Base-by-base conservation (phyloP, 2,888 invertebrate species). In the Cyclophora albipunctata region DNA sequence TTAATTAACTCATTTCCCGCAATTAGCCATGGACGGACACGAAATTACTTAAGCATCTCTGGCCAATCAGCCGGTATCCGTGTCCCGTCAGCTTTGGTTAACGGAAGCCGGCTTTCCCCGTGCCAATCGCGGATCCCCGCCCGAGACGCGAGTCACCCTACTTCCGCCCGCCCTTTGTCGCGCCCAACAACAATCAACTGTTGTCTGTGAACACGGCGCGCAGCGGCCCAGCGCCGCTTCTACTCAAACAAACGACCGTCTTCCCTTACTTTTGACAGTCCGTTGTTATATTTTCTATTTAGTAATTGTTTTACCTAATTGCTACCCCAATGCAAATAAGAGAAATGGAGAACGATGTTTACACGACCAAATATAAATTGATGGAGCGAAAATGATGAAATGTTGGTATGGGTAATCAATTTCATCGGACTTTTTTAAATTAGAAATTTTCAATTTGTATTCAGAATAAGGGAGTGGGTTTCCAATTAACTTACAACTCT, bases 1-100 rank as follows among this genome's bases (percentile, higher is more conserved):
- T 84, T 81, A 82, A 84, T 83, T 78, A 76, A 75, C 71, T 76
- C 69, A 81, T 84, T 85, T 82, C 81, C 82, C 75, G 71, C 78
- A 81, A 84, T 86, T 84, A 85, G 71, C 77, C 71, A 71, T 73
- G 75, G 75, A 73, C 81, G 73, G 81, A 75, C 77, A 74, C 71
- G 64, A 72, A 80, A 80, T 84, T 80, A 83, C 78, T 81, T 73
- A 73, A 79, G 73, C 76, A 79, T 81, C 79, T 81, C 72, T 69
- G 71, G 75, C 71, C 73, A 79, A 83, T 82, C 78, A 60, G 57
- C 55, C 51, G 61, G 60, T 64, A 64, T 63, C 63, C 58, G 60
- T 45, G 47, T 51, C 43, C 49, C 49, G 53, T 48, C 47, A 49
- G 35, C 49, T 53, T 50, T 59, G 58, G 59, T 55, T 56, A 53